Evolutionary conservation across 2,113 vertebrate genomes (phyloP), one percentile per base, ranked within the genome.

Genomic region (Oenanthe melanoleuca): DNA sequence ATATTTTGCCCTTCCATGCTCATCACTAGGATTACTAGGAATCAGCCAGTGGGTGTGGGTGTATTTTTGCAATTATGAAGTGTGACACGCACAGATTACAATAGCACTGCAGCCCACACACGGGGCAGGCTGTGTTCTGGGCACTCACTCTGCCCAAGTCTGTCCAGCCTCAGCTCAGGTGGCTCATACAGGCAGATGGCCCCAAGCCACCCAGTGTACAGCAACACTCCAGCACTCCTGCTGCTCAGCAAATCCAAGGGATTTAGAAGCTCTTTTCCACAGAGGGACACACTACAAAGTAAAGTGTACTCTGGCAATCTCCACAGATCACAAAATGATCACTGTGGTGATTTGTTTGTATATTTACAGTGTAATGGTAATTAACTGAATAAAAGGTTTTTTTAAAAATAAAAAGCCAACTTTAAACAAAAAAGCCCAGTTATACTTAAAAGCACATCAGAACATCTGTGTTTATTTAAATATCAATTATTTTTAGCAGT

Each of bases 1-100:
- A 50, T 59, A 14, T 24, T 82, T 28, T 69, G 55, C 47, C 59
- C 31, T 94, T 75, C 78, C 74, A 44, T 2, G 7, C 70, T 91
- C 57, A 61, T 80, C 93, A 55, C 31, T 47, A n/a, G 21, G 77
- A 88, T 70, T 83, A 64, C 22, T 17, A 79, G 53, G 77, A 92
- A 95, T 60, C 84, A 85, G 56, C 89, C 88, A 60, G 44, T 16
- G 72, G 93, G 92, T 42, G 93, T 90, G 93, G 75, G 56, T 71
- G 10, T 80, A n/a, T 73, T 88, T 95, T 56, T 65, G 79, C 77
- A 86, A 94, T 94, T 80, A 59, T 4, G 1, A 83, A 63, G 92
- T 0, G 2, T 90, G 93, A 96, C 92, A 73, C 81, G 63, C 23
- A 25, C 26, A 80, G 69, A 40, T 89, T 45, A 88, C 63, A 87